Conservation (phyloP, 2,797 vertebrate genomes). For the Zalophus californianus region DNA sequence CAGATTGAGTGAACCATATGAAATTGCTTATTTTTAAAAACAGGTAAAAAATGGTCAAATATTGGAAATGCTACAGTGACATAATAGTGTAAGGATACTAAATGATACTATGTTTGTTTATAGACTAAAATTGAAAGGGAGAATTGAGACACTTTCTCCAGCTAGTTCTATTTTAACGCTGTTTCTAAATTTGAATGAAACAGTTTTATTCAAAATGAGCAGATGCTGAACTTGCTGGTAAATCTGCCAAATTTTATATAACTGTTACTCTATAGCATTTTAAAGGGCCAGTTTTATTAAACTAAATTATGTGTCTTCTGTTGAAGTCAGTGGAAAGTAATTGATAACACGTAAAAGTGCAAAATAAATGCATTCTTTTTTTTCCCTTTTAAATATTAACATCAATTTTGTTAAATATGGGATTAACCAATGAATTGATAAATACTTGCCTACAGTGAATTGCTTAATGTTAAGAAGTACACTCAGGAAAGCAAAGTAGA, state of each 20-base stretch:
- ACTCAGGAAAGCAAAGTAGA: constrained; percentile 17
- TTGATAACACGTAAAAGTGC: not conserved
- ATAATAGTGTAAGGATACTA: not conserved
- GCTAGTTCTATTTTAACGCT: constrained; percentile 53
- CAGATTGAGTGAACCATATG: not conserved
- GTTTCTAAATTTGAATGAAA: constrained; percentile 50
- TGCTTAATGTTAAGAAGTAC: constrained; percentile 46
- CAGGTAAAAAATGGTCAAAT: constrained; percentile 55
- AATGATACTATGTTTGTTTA: constrained; percentile 25
- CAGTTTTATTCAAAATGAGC: constrained; percentile 56
- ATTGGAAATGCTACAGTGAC: constrained; percentile 39
- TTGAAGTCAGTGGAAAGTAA: constrained; percentile 36
- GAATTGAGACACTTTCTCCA: constrained; percentile 42
- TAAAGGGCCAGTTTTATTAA: constrained; percentile 55
- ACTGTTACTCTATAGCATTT: constrained; percentile 43
- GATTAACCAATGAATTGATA: constrained; percentile 47
- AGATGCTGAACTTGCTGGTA: constrained; percentile 19
- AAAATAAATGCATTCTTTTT: constrained; percentile 50
- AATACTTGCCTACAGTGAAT: constrained; percentile 5
- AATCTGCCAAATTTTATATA: constrained; percentile 36
- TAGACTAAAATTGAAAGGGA: constrained; percentile 35
- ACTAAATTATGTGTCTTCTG: constrained; percentile 13
- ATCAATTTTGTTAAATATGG: constrained; percentile 49
- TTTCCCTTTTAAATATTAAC: constrained; percentile 63
- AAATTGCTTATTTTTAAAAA: constrained; percentile 22